Percentiles rank a stretch among this genome's conserved stretches.
Evolutionary conservation across 2,797 vertebrate genomes (phyloP).

Genomic region (Eleutherodactylus coqui): DNA sequence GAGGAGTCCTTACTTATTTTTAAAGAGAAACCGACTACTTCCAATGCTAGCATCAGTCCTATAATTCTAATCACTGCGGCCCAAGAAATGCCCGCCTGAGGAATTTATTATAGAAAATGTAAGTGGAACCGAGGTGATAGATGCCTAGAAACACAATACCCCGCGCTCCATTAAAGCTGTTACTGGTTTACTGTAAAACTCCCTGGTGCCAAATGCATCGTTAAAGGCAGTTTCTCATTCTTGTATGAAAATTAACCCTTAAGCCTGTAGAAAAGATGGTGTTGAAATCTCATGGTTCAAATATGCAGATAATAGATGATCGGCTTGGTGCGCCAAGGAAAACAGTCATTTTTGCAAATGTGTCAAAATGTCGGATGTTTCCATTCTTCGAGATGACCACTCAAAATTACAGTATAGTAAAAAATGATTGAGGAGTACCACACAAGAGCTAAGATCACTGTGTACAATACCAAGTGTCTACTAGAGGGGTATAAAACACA

Average conservation of each 20-base stretch:
- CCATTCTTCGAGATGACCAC: too few species aligned
- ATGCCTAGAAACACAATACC: slow-evolving; percentile 42
- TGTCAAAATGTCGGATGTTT: neutral
- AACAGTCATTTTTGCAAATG: neutral
- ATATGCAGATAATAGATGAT: neutral
- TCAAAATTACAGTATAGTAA: neutral
- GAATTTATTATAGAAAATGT: slow-evolving; percentile 37
- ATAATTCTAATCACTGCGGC: neutral
- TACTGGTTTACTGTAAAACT: slow-evolving; percentile 57
- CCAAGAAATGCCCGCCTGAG: neutral
- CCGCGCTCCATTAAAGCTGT: slow-evolving; percentile 38
- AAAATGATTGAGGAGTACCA: too few species aligned
- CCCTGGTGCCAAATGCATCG: slow-evolving; percentile 50
- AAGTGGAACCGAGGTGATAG: slow-evolving; percentile 29
- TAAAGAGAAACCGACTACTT: neutral
- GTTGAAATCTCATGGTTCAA: neutral
- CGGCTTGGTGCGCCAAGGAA: too few species aligned
- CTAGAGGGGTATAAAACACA: too few species aligned
- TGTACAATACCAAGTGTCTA: too few species aligned
- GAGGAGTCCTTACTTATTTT: neutral
- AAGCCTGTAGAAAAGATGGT: neutral
- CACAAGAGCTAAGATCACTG: too few species aligned
- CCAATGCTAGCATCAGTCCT: neutral
- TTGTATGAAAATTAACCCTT: slow-evolving; percentile 25
- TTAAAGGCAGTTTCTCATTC: slow-evolving; percentile 26